Evolutionary conservation across 1,140 invertebrate species (phyloP).

Genomic region (Drosophila subobscura): DNA sequence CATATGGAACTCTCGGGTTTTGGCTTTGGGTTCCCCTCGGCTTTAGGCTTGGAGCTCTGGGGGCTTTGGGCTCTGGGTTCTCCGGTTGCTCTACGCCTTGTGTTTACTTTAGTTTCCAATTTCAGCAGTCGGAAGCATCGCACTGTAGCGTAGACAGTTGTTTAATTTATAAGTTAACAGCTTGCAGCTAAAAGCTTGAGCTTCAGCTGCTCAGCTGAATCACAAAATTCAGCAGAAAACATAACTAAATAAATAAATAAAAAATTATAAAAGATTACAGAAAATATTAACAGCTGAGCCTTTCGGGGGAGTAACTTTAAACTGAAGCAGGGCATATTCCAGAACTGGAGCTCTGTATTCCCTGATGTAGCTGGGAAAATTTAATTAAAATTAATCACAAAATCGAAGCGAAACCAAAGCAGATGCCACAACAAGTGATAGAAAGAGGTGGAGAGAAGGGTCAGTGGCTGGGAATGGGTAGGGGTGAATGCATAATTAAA

Average conservation of each 20-base stretch:
- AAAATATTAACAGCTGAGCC: slow-evolving; percentile 52
- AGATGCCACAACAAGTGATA: slow-evolving; percentile 55
- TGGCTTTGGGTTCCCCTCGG: background rate
- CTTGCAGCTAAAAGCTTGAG: slow-evolving; percentile 44
- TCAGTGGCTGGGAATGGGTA: background rate
- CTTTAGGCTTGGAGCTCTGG: background rate
- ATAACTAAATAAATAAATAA: too few relatives aligned
- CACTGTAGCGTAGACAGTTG: slow-evolving; percentile 49
- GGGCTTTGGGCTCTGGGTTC: background rate
- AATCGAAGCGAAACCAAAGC: slow-evolving; percentile 37
- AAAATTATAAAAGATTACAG: slow-evolving; percentile 10
- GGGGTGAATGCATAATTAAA: slow-evolving; percentile 36
- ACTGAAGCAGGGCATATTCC: background rate
- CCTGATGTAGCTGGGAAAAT: slow-evolving; percentile 40
- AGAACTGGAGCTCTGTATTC: background rate
- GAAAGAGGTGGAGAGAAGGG: background rate
- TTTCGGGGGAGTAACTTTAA: background rate
- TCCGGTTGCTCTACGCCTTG: background rate
- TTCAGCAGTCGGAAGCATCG: slow-evolving; percentile 35
- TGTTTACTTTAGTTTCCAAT: slow-evolving; percentile 51
- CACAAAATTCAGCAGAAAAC: slow-evolving; percentile 49
- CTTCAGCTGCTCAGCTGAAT: slow-evolving; percentile 39
- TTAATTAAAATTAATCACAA: slow-evolving; percentile 63
- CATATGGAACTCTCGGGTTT: background rate
- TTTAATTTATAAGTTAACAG: slow-evolving; percentile 78